Conservation (phyloP, 2,888 invertebrate genomes). For the Dicroscelio sp. region DNA sequence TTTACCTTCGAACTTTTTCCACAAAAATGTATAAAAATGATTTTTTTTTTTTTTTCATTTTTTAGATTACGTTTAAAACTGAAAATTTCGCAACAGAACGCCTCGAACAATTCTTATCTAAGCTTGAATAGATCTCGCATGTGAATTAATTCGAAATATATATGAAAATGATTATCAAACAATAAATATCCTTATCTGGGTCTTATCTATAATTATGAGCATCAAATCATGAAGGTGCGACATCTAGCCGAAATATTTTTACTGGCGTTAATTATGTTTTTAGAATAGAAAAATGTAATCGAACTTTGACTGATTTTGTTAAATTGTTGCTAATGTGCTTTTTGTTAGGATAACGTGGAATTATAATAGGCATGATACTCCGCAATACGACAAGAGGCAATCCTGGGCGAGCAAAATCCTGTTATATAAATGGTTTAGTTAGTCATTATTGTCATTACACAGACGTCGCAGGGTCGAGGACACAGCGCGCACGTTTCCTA, state of each 20-base stretch:
- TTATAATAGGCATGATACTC: constrained; percentile 60
- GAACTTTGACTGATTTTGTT: too few species aligned
- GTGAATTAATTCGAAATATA: constrained; percentile 8
- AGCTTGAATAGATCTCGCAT: constrained; percentile 28
- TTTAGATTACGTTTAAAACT: too few species aligned
- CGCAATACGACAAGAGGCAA: constrained; percentile 77
- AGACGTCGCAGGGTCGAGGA: constrained; percentile 81
- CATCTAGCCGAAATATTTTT: neutral
- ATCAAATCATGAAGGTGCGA: neutral
- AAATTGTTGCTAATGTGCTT: neutral
- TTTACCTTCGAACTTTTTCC: too few species aligned
- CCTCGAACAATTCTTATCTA: constrained; percentile 26
- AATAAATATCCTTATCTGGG: constrained; percentile 36
- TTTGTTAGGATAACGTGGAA: too few species aligned
- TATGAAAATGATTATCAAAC: constrained; percentile 21
- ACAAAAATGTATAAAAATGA: too few species aligned
- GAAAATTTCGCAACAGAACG: neutral
- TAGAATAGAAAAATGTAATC: too few species aligned
- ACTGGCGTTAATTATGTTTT: neutral
- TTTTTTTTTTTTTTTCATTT: too few species aligned
- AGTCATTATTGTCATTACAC: constrained; percentile 80
- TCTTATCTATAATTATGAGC: constrained; percentile 12
- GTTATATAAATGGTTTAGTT: constrained; percentile 81
- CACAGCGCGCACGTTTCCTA: constrained; percentile 76
- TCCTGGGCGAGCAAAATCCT: constrained; percentile 78